Base-by-base conservation (phyloP, 2,113 vertebrate species). In the Corythornis cristatus region DNA sequence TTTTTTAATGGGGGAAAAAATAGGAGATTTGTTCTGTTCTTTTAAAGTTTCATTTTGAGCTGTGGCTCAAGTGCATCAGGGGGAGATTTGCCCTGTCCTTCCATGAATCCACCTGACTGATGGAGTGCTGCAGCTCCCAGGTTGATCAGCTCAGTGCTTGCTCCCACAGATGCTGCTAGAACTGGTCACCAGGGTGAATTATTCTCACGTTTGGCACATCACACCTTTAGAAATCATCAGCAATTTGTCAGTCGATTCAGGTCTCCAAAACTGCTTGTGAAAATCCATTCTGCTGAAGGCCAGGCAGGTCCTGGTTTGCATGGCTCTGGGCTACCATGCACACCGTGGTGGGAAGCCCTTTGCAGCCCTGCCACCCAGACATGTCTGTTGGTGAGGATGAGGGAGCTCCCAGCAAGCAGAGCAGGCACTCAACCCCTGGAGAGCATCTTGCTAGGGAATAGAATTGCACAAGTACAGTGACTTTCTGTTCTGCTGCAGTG, bases 61-160 rank as follows among this genome's bases (percentile, higher is more conserved):
- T 58, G n/a, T 83, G 42, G 37, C 54, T 74, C 20, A 72, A 16
- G 35, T 7, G 19, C 2, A 2, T 61, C 71, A 46, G 45, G 61
- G 67, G 33, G 71, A 87, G 79, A 71, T 91, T 61, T 93, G 57
- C 48, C 56, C 46, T 82, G 58, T 93, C 74, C 81, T 95, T 83
- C 78, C 33, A 51, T 68, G 83, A 67, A 58, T 56, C 53, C 68
- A 29, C 57, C 78, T 83, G 84, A 11, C 18, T 0, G 89, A 60
- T 31, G 48, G 71, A 91, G 62, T 50, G 85, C 29, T 83, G 35
- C 23, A 66, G 66, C 72, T 87, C n/a, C 1, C 11, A 60, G 61
- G 60, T 74, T 68, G 29, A 20, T 89, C 86, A 77, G 58, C 78
- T 89, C 43, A 1, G 4, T 86, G 86, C 22, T 67, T 92, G 66